These are phyloP conservation scores for Pseudorasbora parva DNA, from an alignment of 2,113 vertebrate species.

Conservation along the genomic window DNA sequence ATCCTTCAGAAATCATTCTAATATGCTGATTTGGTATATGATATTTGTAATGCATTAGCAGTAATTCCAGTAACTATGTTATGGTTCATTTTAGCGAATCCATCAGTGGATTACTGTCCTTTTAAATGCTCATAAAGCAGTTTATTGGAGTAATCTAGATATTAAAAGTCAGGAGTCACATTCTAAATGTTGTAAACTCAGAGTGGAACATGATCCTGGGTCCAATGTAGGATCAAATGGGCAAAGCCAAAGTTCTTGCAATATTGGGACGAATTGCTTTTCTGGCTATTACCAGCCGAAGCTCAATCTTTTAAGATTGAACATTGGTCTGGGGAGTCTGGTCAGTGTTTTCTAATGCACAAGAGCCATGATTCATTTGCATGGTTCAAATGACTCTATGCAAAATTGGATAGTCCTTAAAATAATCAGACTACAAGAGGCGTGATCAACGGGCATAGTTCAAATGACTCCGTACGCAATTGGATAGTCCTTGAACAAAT, in stretches of 20 bases:
- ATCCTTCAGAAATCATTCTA: not conserved
- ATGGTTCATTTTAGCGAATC: conserved; percentile 13
- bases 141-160: conserved; percentile 20
- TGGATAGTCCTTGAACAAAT: too few relatives aligned
- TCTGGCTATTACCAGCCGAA: too few relatives aligned
- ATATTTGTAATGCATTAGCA: not conserved
- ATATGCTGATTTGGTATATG: not conserved
- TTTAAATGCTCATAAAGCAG: conserved; percentile 39
- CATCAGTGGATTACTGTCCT: conserved; percentile 10
- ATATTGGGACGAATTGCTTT: not conserved
- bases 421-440: too few relatives aligned
- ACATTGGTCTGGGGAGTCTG: too few relatives aligned
- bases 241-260: not conserved
- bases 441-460: too few relatives aligned
- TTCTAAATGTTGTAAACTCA: conserved; percentile 30
- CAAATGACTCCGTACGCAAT: too few relatives aligned
- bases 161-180: conserved; percentile 14
- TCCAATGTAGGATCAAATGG: not conserved
- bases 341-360: too few relatives aligned
- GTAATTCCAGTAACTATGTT: conserved; percentile 16
- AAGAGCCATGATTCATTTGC: too few relatives aligned
- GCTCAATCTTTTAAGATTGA: too few relatives aligned
- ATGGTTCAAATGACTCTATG: too few relatives aligned
- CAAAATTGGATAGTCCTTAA: too few relatives aligned
- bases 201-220: conserved; percentile 12